Base-by-base conservation (phyloP, 2,888 invertebrate species). In the Lagria hirta region DNA sequence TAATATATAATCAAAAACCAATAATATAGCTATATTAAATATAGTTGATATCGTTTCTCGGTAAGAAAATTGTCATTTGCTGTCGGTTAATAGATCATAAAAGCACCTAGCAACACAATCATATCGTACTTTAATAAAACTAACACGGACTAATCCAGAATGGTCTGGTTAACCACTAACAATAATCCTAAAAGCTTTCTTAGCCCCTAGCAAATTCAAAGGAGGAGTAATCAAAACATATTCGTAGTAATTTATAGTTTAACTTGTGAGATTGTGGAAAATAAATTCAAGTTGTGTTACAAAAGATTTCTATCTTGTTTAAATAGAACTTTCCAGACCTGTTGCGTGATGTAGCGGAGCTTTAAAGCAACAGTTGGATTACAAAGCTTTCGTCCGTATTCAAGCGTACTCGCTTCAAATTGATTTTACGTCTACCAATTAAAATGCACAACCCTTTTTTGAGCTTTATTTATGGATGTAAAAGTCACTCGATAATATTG, bases 291-390 rank as follows among this genome's bases (percentile, higher is more conserved):
- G n/a, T n/a, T n/a, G n/a, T n/a, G n/a, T n/a, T n/a, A n/a, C n/a
- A n/a, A n/a, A n/a, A n/a, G n/a, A n/a, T n/a, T n/a, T n/a, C n/a
- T n/a, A n/a, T n/a, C n/a, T n/a, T n/a, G n/a, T n/a, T n/a, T n/a
- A n/a, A n/a, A n/a, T n/a, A n/a, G n/a, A n/a, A n/a, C n/a, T n/a
- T n/a, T n/a, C n/a, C 38, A 33, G 44, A 59, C 59, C 59, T 59
- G 59, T 59, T 59, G 59, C 59, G 51, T 52, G 45, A 52, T 48
- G 48, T 43, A 48, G 24, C 37, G 36, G 21, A 43, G 43, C 29
- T 48, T 22, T 33, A 54, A 43, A 58, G 60, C 59, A 60, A 60
- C 60, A 60, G 59, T 59, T 60, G 60, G 57, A 55, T 49, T 51
- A 46, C 46, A 44, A 47, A 46, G 53, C 46, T 46, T 41, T 46